These are phyloP conservation scores for Macroglossus sobrinus DNA, from an alignment of 2,113 vertebrate genomes.

Conservation along the genomic window DNA sequence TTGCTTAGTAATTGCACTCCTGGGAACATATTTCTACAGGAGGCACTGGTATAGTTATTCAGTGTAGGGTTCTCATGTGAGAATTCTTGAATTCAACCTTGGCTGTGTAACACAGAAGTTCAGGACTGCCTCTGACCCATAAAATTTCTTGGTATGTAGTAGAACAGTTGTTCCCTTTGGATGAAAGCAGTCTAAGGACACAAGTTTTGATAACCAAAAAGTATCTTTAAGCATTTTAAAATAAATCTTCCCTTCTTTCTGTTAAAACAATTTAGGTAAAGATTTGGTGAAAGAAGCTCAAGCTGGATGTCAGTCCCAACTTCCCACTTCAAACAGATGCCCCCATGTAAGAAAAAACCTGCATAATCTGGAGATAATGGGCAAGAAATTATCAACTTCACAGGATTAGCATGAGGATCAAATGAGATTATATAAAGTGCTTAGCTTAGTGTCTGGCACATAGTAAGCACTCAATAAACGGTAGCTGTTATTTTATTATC, in stretches of 20 bases:
- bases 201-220: background rate
- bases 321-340: background rate
- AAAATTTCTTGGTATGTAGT: background rate
- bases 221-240: background rate
- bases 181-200: background rate
- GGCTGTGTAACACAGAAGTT: background rate
- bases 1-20: background rate
- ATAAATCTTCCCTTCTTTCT: background rate
- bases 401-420: background rate
- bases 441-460: background rate
- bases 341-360: background rate
- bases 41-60: background rate
- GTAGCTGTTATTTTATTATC: background rate
- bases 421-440: background rate
- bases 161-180: background rate
- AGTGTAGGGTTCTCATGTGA: background rate
- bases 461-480: background rate
- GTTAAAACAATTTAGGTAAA: background rate
- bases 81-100: background rate
- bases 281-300: background rate
- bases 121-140: background rate
- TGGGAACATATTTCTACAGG: background rate
- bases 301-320: background rate
- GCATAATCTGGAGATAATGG: background rate
- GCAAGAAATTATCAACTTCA: background rate